Conservation (phyloP, 2,888 invertebrate species). For the Acrobasis suavella region DNA sequence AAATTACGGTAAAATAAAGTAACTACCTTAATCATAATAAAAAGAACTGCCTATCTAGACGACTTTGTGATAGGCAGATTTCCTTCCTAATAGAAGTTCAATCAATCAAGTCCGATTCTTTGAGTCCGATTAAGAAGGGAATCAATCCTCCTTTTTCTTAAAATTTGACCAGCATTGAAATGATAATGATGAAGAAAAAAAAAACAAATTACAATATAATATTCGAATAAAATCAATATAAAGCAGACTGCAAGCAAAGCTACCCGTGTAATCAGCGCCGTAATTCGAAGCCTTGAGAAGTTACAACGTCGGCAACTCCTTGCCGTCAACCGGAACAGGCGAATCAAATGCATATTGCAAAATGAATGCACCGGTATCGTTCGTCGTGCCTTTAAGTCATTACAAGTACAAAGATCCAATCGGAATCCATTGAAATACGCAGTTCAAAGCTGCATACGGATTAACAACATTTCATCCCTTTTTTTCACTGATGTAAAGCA, state of each 20-base stretch:
- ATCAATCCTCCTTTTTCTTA: too few species aligned
- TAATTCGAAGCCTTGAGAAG: conserved; percentile 14
- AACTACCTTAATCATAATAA: too few species aligned
- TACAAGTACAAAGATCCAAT: conserved; percentile 40
- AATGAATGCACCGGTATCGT: conserved; percentile 28
- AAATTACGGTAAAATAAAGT: too few species aligned
- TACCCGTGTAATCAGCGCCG: conserved; percentile 6
- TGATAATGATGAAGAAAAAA: too few species aligned
- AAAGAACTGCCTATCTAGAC: too few species aligned
- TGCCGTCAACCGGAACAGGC: conserved; percentile 22
- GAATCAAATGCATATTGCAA: conserved; percentile 25
- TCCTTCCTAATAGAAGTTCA: too few species aligned
- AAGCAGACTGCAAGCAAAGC: neutral
- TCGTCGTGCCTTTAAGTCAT: conserved; percentile 22
- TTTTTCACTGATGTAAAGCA: neutral
- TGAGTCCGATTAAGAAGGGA: too few species aligned
- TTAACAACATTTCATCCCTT: neutral
- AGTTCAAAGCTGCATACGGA: neutral
- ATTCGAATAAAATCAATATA: conserved; percentile 4
- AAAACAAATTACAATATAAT: too few species aligned
- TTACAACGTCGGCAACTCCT: conserved; percentile 14
- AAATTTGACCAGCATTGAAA: too few species aligned
- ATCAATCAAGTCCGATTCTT: too few species aligned
- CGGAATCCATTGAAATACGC: conserved; percentile 37
- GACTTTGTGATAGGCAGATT: too few species aligned